Percentiles rank a stretch among this genome's conserved stretches.
Evolutionary conservation across 64 coral and sea anemone species (phyloP).

Genomic region (Acropora yongei): DNA sequence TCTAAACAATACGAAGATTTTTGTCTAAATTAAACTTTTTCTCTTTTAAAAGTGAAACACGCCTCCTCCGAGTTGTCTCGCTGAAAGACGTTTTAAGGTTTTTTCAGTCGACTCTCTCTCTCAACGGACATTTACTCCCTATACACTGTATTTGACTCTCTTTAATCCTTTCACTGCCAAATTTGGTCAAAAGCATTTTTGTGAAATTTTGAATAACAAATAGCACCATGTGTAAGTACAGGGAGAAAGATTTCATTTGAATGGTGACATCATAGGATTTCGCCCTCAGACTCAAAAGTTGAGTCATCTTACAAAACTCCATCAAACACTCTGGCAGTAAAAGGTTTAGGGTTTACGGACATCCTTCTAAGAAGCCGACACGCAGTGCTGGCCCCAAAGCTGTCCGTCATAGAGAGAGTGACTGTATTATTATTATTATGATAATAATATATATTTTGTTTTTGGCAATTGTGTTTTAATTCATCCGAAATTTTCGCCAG

Average conservation of each 20-base stretch:
- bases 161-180: neutral
- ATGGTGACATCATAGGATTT: too few species aligned
- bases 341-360: neutral
- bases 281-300: too few species aligned
- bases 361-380: neutral
- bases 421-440: neutral
- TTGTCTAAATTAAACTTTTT: conserved; percentile 3
- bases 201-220: neutral
- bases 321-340: conserved; percentile 1
- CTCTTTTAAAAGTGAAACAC: neutral
- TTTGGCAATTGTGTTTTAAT: neutral
- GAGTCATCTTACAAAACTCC: neutral
- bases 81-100: neutral
- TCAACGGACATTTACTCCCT: neutral
- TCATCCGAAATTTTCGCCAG: neutral
- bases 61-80: neutral
- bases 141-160: neutral
- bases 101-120: conserved; percentile 1
- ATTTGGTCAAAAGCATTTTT: neutral
- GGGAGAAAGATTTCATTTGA: too few species aligned
- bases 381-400: neutral
- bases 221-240: too few species aligned
- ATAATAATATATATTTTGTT: conserved; percentile 1
- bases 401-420: neutral
- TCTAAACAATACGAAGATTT: conserved; percentile 2